Base-by-base conservation (phyloP, 1,140 invertebrate species). In the Cyphomyrmex costatus region DNA sequence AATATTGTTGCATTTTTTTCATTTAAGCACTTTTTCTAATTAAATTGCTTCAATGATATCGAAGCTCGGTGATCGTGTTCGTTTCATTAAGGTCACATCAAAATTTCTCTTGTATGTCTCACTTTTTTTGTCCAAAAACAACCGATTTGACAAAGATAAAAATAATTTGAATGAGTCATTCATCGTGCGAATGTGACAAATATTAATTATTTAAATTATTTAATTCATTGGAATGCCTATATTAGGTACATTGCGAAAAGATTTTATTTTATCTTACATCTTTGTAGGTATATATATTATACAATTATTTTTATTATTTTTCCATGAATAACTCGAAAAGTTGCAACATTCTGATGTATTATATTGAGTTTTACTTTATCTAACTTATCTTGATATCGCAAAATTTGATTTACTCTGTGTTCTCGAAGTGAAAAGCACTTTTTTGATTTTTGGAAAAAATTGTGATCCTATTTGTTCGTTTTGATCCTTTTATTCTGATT, bases 221-320 rank as follows among this genome's bases (percentile, higher is more conserved):
- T 78, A 51, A 51, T 19, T 2, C 56, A 46, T 77, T 1, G n/a
- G 12, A 14, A 76, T 21, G 42, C 12, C 3, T 77, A 77, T 77
- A 77, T 27, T 60, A 27, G 24, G 36, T 68, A 68, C 21, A 68
- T 46, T 36, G 27, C 14, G 8, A 14, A 60, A 63, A 27, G 36
- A 6, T 16, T 49, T 27, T 0, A 30, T 53, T 71, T 51, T 71
- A 49, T 19, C 8, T 14, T 16, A 71, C 16, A 51, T 49, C 4
- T 42, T 58, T 10, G 16, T 14, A 60, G 16, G 7, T 42, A 21
- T n/a, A n/a, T n/a, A n/a, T n/a, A n/a, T n/a, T n/a, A n/a, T 77
- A 61, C n/a, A 77, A 21, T 68, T 49, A 49, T 42, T 42, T 66
- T 68, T 46, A 24, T 77, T 36, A 6, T 56, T 61, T 77, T 42